Percentiles rank a stretch among this genome's conserved stretches.
Conservation (phyloP, 2,797 vertebrate species). For the Anas georgica region DNA sequence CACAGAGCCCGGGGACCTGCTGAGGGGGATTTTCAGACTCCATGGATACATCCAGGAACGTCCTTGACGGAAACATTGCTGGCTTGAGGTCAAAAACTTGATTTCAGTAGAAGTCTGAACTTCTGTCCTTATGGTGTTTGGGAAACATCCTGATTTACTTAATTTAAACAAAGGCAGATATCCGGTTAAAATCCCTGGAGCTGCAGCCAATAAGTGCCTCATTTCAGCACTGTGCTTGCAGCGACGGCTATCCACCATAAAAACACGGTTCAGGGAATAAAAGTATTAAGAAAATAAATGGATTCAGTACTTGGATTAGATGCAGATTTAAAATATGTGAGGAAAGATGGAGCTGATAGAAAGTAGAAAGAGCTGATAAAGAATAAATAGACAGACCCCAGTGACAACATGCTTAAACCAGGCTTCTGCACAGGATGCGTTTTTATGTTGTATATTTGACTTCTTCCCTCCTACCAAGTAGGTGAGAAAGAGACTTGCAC, state of each 20-base stretch:
- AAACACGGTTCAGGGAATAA: slow-evolving; percentile 4
- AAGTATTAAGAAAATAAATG: slow-evolving; percentile 52
- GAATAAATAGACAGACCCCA: background rate
- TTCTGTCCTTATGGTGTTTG: slow-evolving; percentile 61
- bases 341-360: background rate
- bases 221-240: slow-evolving; percentile 57
- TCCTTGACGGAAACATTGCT: slow-evolving; percentile 28
- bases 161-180: slow-evolving; percentile 71
- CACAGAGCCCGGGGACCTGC: background rate
- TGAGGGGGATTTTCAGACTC: background rate
- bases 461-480: background rate
- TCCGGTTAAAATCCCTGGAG: slow-evolving; percentile 62
- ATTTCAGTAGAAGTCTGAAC: slow-evolving; percentile 59
- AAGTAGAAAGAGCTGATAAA: background rate
- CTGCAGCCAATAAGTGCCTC: slow-evolving; percentile 55
- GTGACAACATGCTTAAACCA: background rate
- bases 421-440: background rate
- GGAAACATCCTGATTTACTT: slow-evolving; percentile 69
- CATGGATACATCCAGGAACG: background rate
- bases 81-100: slow-evolving; percentile 60
- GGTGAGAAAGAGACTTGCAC: background rate
- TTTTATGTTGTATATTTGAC: background rate
- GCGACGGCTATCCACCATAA: background rate
- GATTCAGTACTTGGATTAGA: slow-evolving; percentile 29
- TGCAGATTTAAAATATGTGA: slow-evolving; percentile 19